Percentiles rank a stretch among this genome's conserved stretches.
Conservation (phyloP, 2,888 invertebrate species). For the Busseola fusca region DNA sequence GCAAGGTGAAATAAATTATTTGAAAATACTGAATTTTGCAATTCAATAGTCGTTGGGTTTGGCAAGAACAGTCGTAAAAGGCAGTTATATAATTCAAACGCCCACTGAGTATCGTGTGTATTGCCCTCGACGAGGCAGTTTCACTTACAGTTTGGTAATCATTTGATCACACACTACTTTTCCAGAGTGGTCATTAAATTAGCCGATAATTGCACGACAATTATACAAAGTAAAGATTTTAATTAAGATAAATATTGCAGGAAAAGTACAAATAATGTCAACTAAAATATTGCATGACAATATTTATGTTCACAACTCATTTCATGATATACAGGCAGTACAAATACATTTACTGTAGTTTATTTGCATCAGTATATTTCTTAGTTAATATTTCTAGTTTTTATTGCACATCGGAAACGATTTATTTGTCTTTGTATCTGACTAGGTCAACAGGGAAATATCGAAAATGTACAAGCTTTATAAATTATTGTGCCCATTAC, state of each 20-base stretch:
- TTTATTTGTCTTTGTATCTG: constrained; percentile 1
- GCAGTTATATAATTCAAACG: constrained; percentile 51
- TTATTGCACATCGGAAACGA: not conserved
- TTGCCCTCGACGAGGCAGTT: constrained; percentile 1
- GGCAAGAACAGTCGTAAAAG: constrained; percentile 50
- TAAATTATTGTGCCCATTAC: constrained; percentile 13
- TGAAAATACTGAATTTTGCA: constrained; percentile 52
- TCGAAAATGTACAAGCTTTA: constrained; percentile 25
- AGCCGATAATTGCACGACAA: constrained; percentile 1
- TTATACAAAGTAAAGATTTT: not conserved
- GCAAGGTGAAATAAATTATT: constrained; percentile 54
- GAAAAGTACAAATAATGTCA: constrained; percentile 6
- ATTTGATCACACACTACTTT: not conserved
- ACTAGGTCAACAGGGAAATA: constrained; percentile 23
- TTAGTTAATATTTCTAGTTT: constrained; percentile 9
- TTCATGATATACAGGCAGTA: constrained; percentile 17
- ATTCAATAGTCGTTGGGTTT: constrained; percentile 32
- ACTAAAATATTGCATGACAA: constrained; percentile 6
- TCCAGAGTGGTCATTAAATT: constrained; percentile 3
- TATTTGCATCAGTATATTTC: constrained; percentile 1
- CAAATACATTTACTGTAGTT: not conserved
- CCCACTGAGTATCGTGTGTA: constrained; percentile 31
- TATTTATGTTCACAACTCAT: constrained; percentile 11
- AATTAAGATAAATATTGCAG: constrained; percentile 14
- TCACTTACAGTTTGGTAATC: constrained; percentile 23